Percentiles rank a stretch among this genome's conserved stretches.
phyloP scores from a whole-genome alignment of 2,888 invertebrate species.

The Andrena minutula region DNA sequence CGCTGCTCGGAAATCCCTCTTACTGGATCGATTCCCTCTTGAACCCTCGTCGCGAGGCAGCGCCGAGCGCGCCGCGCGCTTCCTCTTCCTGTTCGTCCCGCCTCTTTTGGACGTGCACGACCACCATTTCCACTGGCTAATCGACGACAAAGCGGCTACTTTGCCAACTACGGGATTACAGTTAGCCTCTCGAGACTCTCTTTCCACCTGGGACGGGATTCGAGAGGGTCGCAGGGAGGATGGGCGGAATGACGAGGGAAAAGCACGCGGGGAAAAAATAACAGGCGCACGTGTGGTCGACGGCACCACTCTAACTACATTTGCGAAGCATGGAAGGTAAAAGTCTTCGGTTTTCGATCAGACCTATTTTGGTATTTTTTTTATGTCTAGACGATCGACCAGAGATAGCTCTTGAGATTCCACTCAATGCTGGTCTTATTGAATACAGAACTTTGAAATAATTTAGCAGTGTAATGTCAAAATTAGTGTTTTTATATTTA shows the following conservation, averaged over 20 bases:
- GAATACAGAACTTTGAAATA: too few relatives aligned
- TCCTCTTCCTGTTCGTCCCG: conserved; percentile 59
- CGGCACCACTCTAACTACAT: too few relatives aligned
- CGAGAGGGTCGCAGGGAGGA: conserved; percentile 11
- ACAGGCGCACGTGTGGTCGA: conserved; percentile 2
- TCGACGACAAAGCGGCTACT: conserved; percentile 66
- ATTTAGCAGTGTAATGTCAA: too few relatives aligned
- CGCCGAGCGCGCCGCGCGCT: conserved; percentile 15
- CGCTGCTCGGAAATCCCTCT: conserved; percentile 9
- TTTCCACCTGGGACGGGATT: conserved; percentile 13
- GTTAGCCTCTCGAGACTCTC: conserved; percentile 51
- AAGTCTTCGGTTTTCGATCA: too few relatives aligned
- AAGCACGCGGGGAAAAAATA: not conserved
- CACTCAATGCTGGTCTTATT: too few relatives aligned
- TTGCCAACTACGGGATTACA: conserved; percentile 68
- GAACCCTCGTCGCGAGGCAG: conserved; percentile 14
- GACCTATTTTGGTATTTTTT: too few relatives aligned
- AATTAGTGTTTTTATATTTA: too few relatives aligned
- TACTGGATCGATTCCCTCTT: conserved; percentile 22
- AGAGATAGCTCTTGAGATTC: too few relatives aligned
- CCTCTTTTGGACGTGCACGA: conserved; percentile 52
- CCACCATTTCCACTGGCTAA: conserved; percentile 55
- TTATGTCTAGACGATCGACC: too few relatives aligned
- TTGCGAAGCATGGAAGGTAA: too few relatives aligned
- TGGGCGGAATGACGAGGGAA: conserved; percentile 1